Evolutionary conservation across 2,797 vertebrate species (phyloP), one percentile per base, ranked within the genome.

Genomic region (Oreochromis mossambicus): DNA sequence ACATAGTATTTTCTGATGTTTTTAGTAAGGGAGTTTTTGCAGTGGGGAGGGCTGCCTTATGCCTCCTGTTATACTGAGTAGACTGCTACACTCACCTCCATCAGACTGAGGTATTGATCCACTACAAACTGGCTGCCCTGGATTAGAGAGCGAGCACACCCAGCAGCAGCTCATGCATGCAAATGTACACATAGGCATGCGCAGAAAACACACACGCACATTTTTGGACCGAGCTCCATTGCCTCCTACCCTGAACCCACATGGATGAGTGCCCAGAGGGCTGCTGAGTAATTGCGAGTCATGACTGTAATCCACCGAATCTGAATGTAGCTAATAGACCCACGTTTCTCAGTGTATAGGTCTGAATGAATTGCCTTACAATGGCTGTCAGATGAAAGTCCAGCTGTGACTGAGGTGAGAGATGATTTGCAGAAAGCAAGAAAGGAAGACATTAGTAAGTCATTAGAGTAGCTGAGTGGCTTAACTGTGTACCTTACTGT

Each of bases 271-370:
- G 70, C 81, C 55, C 55, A 83, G 43, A 83, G 46, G 70, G 73
- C 70, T 89, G 70, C 34, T 83, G 81, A 79, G 38, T 89, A 87
- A 87, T 79, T 81, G 26, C 58, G 81, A 87, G 83, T 91, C 87
- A 89, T 78, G 38, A 87, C 80, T 82, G 38, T 80, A 91, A 88
- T 91, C 80, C 24, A 32, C 5, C 77, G 19, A 83, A 86, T 77
- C 66, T 78, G 19, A 83, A 85, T 70, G 80, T 79, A 73, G 48
- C 75, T 68, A 19, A 29, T 12, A 21, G 56, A 77, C 17, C 5
- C 3, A 29, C 15, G 36, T 26, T 79, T 34, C 32, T 17, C 55
- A 43, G 36, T 26, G 54, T 26, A 26, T 9, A 15, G 29, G 76
- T 46, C 50, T 87, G 26, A 83, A 82, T 82, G 55, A n/a, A 63